Base-by-base conservation (phyloP, 2,888 invertebrate species). In the Pseudococcus viburni region DNA sequence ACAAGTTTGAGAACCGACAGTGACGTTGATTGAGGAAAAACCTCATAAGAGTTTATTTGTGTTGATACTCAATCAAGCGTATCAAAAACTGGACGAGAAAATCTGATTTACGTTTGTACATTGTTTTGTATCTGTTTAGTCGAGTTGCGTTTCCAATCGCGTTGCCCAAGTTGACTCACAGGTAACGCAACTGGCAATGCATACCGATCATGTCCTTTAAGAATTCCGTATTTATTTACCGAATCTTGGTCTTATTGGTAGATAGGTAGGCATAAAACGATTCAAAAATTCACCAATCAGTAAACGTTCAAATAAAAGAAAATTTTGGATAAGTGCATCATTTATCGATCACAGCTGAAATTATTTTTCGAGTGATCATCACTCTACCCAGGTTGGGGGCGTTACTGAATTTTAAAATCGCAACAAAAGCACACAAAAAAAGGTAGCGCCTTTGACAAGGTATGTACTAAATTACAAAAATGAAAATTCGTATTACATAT, bases 101-200 rank as follows among this genome's bases (percentile, higher is more conserved):
- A 68, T 26, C 22, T 64, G 9, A 19, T 64, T 64, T 51, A 51
- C 48, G 64, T 64, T 64, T 68, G 26, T 26, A 5, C 42, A 42
- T 26, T 22, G 22, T 22, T 26, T 68, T 42, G 42, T 42, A 42
- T 42, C 42, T 6, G 9, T 42, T 42, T 42, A 55, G 15, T 4
- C 68, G 22, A 22, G 22, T 26, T 68, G 68, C 68, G 68, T 68
- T 68, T 68, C 68, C 68, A 68, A 68, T 68, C 68, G 68, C 68
- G 68, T 68, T 68, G 26, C 68, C 26, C 26, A 68, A 68, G 68
- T 26, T 68, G 9, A 6, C 68, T 68, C 26, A 11, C 11, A 12
- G 22, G 26, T 68, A 26, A 26, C 68, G 68, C 68, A 68, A 68
- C 68, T 68, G 68, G 22, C 68, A 68, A 68, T 68, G 68, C 22